Evolutionary conservation across 2,797 vertebrate species (phyloP).

Genomic region (Muraenolepis orangiensis): DNA sequence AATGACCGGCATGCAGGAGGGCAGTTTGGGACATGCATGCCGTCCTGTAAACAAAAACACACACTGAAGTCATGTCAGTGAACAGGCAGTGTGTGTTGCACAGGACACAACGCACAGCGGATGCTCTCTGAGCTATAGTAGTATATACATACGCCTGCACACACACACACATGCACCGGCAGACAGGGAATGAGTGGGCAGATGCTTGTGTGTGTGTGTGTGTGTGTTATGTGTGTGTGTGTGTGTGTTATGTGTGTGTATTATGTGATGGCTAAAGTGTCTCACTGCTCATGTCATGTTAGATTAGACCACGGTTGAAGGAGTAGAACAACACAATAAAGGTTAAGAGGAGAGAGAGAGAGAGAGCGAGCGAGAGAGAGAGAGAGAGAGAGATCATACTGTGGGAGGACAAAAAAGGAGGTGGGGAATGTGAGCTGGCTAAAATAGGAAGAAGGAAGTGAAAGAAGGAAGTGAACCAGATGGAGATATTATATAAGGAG

Average conservation of each 20-base stretch:
- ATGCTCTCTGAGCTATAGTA: not conserved
- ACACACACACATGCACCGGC: not conserved
- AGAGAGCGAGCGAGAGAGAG: not conserved
- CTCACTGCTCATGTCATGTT: conserved; percentile 27
- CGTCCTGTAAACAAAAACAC: not conserved
- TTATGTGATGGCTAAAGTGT: conserved; percentile 37
- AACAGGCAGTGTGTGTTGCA: conserved; percentile 5
- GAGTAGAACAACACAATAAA: not conserved
- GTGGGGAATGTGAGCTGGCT: conserved; percentile 17
- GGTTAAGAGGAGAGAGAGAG: not conserved
- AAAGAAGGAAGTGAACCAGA: not conserved
- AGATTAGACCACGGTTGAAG: conserved; percentile 31
- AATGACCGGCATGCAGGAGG: conserved; percentile 12
- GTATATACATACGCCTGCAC: not conserved
- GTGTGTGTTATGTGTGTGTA: conserved; percentile 19
- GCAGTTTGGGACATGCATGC: not conserved
- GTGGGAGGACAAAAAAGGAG: conserved; percentile 46
- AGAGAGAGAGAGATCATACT: conserved; percentile 26
- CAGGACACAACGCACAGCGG: conserved; percentile 17
- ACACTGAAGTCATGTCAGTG: not conserved
- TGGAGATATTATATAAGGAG: not conserved
- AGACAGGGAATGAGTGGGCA: conserved; percentile 1
- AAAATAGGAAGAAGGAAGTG: too few relatives aligned
- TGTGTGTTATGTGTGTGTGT: conserved; percentile 25
- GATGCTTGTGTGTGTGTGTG: conserved; percentile 1